These are phyloP conservation scores for Fabriciana adippe DNA, from an alignment of 2,888 invertebrate genomes.

Conservation along the genomic window DNA sequence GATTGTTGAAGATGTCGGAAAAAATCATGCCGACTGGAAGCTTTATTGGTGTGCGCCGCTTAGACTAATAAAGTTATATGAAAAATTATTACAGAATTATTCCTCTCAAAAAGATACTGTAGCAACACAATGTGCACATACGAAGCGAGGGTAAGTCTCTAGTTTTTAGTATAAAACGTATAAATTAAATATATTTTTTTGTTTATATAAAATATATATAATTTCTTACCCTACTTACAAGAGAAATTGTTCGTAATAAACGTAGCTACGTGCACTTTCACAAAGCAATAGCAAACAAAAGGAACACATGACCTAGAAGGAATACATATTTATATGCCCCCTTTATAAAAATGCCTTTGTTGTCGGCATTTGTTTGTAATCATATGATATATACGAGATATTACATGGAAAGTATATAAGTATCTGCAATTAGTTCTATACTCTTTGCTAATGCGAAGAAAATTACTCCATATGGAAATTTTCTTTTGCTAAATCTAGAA, in stretches of 20 bases:
- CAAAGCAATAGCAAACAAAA: slow-evolving; percentile 35
- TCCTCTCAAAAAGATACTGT: too few species aligned
- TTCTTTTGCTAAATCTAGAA: too few species aligned
- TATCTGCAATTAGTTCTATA: slow-evolving; percentile 2
- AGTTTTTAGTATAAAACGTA: too few species aligned
- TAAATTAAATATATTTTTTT: too few species aligned
- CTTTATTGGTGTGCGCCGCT: too few species aligned
- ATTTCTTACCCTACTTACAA: slow-evolving; percentile 7
- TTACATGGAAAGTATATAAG: neutral
- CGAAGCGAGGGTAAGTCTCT: too few species aligned
- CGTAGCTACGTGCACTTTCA: slow-evolving; percentile 34
- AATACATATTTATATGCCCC: slow-evolving; percentile 31
- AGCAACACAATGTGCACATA: too few species aligned
- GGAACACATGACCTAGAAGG: slow-evolving; percentile 36
- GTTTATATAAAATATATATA: neutral
- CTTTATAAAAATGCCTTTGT: slow-evolving; percentile 18
- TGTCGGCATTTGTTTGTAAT: slow-evolving; percentile 18
- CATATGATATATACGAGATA: slow-evolving; percentile 1
- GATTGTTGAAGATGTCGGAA: too few species aligned
- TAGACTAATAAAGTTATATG: too few species aligned
- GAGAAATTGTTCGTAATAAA: slow-evolving; percentile 35
- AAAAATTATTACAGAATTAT: too few species aligned
- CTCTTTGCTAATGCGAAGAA: neutral
- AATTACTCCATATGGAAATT: neutral
- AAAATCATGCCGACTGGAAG: too few species aligned